phyloP scores from a whole-genome alignment of 2,797 vertebrate species.

The Rhynchonycteris naso region DNA sequence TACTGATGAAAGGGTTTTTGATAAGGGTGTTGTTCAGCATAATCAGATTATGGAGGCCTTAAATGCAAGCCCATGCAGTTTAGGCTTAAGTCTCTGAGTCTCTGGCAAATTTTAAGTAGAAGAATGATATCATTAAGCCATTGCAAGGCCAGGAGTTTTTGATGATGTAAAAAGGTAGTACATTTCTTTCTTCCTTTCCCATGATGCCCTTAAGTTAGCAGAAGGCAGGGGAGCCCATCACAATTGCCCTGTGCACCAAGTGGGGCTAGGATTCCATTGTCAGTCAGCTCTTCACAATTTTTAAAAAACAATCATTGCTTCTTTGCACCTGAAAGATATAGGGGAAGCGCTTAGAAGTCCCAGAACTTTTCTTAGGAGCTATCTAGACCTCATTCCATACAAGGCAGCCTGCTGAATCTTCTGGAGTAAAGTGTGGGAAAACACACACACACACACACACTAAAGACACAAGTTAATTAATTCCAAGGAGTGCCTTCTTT shows the following conservation, averaged over 20 bases:
- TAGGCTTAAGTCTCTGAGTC: background rate
- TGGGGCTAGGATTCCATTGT: background rate
- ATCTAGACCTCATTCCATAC: background rate
- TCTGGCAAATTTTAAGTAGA: background rate
- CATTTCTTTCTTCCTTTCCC: background rate
- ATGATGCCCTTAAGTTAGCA: background rate
- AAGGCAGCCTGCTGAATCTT: background rate
- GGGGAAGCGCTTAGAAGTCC: background rate
- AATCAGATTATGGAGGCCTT: background rate
- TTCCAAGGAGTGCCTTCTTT: background rate
- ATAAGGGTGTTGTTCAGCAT: background rate
- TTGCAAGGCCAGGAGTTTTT: background rate
- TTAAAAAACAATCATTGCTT: background rate
- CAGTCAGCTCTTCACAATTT: background rate
- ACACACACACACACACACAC: background rate
- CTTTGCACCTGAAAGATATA: background rate
- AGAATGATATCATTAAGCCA: background rate
- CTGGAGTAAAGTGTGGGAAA: background rate
- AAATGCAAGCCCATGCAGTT: background rate
- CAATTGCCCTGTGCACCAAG: background rate
- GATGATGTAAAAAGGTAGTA: background rate
- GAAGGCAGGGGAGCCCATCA: background rate
- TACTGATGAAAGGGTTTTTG: background rate
- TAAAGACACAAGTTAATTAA: background rate
- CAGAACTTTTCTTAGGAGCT: background rate